These are phyloP conservation scores for Ptyas mucosa DNA, from an alignment of 2,113 vertebrate species.

Conservation along the genomic window DNA sequence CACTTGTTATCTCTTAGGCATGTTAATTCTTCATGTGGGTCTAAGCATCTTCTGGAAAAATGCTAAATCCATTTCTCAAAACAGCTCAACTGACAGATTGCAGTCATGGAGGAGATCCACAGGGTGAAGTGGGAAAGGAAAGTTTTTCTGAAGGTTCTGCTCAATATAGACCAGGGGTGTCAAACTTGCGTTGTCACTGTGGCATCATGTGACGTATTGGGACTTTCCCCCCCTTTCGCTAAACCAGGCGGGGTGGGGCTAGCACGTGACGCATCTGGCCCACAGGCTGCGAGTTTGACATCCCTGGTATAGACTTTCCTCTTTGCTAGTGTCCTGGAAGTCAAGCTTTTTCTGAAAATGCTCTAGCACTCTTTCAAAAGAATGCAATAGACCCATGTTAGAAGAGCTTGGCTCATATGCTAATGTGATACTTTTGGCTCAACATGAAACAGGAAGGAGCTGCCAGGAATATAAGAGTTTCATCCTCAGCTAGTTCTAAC, in stretches of 20 bases:
- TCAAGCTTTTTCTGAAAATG: neutral
- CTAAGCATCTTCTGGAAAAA: neutral
- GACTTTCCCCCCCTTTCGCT: too few relatives aligned
- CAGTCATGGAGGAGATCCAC: neutral
- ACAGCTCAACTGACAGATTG: neutral
- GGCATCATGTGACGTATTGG: too few relatives aligned
- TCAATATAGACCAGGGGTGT: neutral
- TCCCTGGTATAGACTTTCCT: neutral
- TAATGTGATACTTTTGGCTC: too few relatives aligned
- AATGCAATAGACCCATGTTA: neutral
- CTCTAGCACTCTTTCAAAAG: neutral
- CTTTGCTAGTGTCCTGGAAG: neutral
- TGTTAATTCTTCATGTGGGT: neutral
- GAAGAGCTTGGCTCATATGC: neutral
- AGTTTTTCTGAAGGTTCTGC: neutral
- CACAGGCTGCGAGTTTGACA: too few relatives aligned
- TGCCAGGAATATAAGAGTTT: neutral
- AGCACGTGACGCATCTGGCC: too few relatives aligned
- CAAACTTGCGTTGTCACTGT: too few relatives aligned
- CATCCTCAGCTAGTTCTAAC: neutral
- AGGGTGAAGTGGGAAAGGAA: neutral
- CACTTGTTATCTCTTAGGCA: neutral
- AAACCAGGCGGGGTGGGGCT: too few relatives aligned
- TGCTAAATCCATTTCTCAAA: neutral
- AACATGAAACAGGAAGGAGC: neutral